Evolutionary conservation across 2,797 vertebrate genomes (phyloP), one percentile per base, ranked within the genome.

Genomic region (Enteromius viviparus): DNA sequence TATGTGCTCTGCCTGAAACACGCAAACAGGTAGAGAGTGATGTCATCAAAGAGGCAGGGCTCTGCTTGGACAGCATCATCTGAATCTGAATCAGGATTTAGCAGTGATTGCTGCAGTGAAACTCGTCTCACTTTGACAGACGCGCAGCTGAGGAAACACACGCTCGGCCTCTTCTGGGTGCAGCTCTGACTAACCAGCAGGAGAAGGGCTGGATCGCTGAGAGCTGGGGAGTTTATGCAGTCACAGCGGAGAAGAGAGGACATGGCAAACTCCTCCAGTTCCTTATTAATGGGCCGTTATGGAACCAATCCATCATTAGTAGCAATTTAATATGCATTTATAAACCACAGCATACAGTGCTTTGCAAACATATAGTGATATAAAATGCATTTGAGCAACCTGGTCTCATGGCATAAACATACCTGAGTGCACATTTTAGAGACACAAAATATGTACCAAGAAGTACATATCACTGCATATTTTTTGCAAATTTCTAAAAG

Each of bases 61-160:
- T 69, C 6, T 49, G 76, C 6, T 26, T 11, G 49, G 21, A 34
- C 55, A 8, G 42, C 37, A 51, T 81, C 69, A 51, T 9, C 79
- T 64, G 69, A 45, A 29, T 70, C n/a, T 64, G 79, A 58, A 58
- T 70, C 15, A 55, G 26, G 53, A 1, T 12, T 6, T 21, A 32
- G 15, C 14, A 29, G 60, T 29, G 29, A 51, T 12, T 6, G 76
- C 42, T 78, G 9, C 17, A 64, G 3, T 66, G 29, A 45, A 53
- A 11, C 12, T 17, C 4, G 19, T 40, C 89, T 89, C 77, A 89
- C 92, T 89, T 68, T 88, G 74, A 93, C 90, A 0, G 87, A 85
- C 78, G 94, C 93, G 40, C 95, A 95, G 91, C 92, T 95, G 90
- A 97, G 97, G 92, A 97, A 96, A 81, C 93, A 94, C 81, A 97